These are phyloP conservation scores for Sylvicola cinctus DNA, from an alignment of 2,888 invertebrate genomes.

Conservation along the genomic window DNA sequence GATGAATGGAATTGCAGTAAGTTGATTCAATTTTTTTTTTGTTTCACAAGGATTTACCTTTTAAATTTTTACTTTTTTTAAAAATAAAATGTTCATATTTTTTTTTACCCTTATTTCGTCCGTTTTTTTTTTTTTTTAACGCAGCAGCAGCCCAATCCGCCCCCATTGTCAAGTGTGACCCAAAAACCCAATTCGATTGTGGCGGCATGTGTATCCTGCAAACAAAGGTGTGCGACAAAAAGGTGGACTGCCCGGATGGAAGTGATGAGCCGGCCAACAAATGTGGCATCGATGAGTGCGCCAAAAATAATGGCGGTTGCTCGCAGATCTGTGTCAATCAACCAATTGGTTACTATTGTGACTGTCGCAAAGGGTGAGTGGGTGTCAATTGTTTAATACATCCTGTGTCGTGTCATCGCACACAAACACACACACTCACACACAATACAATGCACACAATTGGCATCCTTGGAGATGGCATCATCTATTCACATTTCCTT, in stretches of 20 bases:
- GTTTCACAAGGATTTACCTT: too few relatives aligned
- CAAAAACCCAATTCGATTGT: conserved; percentile 60
- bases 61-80: too few relatives aligned
- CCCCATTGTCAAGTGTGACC: too few relatives aligned
- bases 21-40: conserved; percentile 13
- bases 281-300: conserved; percentile 63
- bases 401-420: too few relatives aligned
- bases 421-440: too few relatives aligned
- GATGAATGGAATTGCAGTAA: conserved; percentile 70
- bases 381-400: too few relatives aligned
- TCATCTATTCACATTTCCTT: too few relatives aligned
- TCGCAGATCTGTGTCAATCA: conserved; percentile 69
- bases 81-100: conserved; percentile 3
- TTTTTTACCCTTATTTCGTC: conserved; percentile 1
- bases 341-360: conserved; percentile 58
- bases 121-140: too few relatives aligned
- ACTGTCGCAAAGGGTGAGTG: conserved; percentile 49
- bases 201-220: conserved; percentile 65
- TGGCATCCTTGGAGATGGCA: too few relatives aligned
- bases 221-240: conserved; percentile 61
- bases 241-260: conserved; percentile 70
- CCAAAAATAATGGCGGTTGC: conserved; percentile 65
- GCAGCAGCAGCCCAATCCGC: too few relatives aligned
- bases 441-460: too few relatives aligned
- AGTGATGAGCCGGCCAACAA: conserved; percentile 67